These are phyloP conservation scores for Leucophenga maculata DNA, from an alignment of 2,888 invertebrate species.

Conservation along the genomic window DNA sequence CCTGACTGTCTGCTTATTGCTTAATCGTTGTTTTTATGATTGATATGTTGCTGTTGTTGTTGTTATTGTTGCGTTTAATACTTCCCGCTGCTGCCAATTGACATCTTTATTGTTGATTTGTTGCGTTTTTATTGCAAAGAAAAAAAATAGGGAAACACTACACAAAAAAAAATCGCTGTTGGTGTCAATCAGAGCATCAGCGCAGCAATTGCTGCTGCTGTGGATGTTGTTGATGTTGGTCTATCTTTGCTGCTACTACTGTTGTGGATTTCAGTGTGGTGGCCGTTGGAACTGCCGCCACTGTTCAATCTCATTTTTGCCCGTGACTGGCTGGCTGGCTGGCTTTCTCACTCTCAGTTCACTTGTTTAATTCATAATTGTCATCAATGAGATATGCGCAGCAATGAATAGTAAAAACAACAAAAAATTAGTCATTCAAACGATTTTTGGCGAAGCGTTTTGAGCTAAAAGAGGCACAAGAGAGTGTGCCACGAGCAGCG, in stretches of 20 bases:
- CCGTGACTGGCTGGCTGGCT: too few species aligned
- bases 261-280: too few species aligned
- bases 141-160: too few species aligned
- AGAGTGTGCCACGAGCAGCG: neutral
- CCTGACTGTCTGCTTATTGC: slow-evolving; percentile 1
- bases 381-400: slow-evolving; percentile 2
- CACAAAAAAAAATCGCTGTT: neutral
- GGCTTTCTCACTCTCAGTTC: too few species aligned
- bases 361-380: neutral
- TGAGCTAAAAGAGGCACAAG: neutral
- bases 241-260: too few species aligned
- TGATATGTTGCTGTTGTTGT: neutral
- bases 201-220: neutral
- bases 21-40: neutral
- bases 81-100: slow-evolving; percentile 13
- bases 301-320: too few species aligned
- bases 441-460: neutral
- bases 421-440: slow-evolving; percentile 19
- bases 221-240: too few species aligned
- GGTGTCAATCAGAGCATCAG: neutral
- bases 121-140: neutral
- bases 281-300: too few species aligned
- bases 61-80: neutral
- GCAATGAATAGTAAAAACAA: slow-evolving; percentile 5
- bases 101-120: slow-evolving; percentile 9